A percentile compares a stretch with the other conserved stretches of the same genome.
Conservation (phyloP, 2,888 invertebrate genomes). For the Pecten maximus region DNA sequence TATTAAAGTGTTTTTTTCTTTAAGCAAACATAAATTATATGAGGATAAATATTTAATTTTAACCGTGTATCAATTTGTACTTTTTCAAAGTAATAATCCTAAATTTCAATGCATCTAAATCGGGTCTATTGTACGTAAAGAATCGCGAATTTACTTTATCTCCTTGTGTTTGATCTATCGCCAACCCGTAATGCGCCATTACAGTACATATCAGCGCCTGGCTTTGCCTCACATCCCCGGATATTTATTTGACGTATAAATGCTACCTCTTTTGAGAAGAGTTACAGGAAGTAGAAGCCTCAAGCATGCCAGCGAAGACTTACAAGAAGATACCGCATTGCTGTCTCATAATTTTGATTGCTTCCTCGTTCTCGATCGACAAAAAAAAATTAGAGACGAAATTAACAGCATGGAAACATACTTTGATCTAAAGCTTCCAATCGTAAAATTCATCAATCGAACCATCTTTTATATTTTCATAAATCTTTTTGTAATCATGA, state of each 20-base stretch:
- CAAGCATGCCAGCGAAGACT: neutral
- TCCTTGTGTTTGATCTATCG: constrained; percentile 1
- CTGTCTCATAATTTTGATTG: neutral
- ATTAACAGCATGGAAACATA: neutral
- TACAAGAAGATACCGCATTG: neutral
- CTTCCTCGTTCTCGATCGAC: neutral
- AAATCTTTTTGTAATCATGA: neutral
- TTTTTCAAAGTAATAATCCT: constrained; percentile 25
- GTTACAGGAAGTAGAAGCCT: neutral
- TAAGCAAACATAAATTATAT: constrained; percentile 5
- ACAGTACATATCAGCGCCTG: neutral
- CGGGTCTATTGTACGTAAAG: constrained; percentile 8
- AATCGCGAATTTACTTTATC: constrained; percentile 30
- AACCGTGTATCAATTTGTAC: constrained; percentile 14
- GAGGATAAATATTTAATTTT: constrained; percentile 25
- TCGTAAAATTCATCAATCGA: neutral
- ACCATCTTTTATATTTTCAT: constrained; percentile 1
- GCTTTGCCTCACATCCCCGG: neutral
- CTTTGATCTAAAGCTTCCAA: neutral
- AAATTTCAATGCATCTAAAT: constrained; percentile 20
- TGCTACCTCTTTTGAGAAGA: neutral
- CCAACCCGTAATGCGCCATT: neutral
- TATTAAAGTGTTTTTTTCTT: neutral
- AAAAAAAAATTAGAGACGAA: constrained; percentile 5
- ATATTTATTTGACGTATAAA: constrained; percentile 11